Evolutionary conservation across 2,113 vertebrate genomes (phyloP).

Genomic region (Pygoscelis adeliae): DNA sequence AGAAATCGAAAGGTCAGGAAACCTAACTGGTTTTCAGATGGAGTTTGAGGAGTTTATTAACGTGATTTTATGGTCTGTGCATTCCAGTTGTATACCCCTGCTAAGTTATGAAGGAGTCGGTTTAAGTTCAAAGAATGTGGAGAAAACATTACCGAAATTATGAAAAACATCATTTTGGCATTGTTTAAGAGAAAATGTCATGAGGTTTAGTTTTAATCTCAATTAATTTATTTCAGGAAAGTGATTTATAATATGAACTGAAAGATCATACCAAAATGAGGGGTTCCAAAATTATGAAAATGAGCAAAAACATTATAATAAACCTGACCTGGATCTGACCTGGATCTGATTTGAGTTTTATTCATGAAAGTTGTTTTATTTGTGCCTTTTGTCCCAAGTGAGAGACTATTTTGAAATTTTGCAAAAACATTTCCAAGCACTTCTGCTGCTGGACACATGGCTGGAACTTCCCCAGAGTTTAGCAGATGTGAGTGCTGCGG

Average conservation of each 20-base stretch:
- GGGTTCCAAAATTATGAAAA: not conserved
- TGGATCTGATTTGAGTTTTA: not conserved
- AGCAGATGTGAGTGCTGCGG: not conserved
- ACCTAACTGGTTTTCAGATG: not conserved
- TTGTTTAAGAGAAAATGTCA: not conserved
- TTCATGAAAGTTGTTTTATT: not conserved
- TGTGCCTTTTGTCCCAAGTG: not conserved
- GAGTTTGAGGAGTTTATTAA: not conserved
- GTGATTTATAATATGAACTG: not conserved
- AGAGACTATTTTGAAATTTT: not conserved
- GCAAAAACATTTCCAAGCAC: not conserved
- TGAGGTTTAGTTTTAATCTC: not conserved
- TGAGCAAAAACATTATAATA: not conserved
- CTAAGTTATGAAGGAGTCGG: not conserved
- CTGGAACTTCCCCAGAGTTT: not conserved
- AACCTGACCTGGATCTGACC: not conserved
- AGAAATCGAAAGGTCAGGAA: not conserved
- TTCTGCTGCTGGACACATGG: not conserved
- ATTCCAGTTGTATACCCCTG: not conserved
- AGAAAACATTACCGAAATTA: not conserved
- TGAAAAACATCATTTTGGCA: fast-evolving
- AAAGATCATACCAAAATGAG: not conserved
- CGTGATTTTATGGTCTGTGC: not conserved
- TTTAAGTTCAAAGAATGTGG: not conserved
- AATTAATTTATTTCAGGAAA: not conserved